Base-by-base conservation (phyloP, 2,888 invertebrate species). In the Anarsia innoxiella region DNA sequence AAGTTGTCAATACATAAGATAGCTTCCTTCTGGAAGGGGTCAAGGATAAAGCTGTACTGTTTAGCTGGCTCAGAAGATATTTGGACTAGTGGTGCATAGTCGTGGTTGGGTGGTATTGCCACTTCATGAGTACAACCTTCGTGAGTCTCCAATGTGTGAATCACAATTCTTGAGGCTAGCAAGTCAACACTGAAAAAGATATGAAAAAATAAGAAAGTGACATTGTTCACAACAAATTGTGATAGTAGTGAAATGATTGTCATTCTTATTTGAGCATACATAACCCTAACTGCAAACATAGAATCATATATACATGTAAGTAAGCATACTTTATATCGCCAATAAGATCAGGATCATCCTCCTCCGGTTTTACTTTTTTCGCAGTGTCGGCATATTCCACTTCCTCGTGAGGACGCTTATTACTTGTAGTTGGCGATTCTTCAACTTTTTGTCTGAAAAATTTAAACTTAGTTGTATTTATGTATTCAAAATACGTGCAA, bases 11-110 rank as follows among this genome's bases (percentile, higher is more conserved):
- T 93, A 68, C 99, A 99, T 34, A 94, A 76, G 46, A 99, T 93
- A 0, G 99, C 97, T 75, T 98, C 96, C 58, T 95, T 96, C 70
- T 99, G 99, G 76, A 99, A 99, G 0, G 98, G 94, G 89, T 99
- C 99, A 41, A 99, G 84, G 37, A 93, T 91, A 62, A 99, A 99
- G 43, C 93, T 91, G 69, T 98, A 99, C 43, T 93, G 93, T 70
- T 97, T 97, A 0, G 95, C 94, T 1, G 98, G 95, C 51, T 91
- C 90, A 0, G 86, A 84, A 2, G 82, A 74, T 1, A 86, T 68
- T 2, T 86, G 85, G 39, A 86, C 71, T 19, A 90, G 77, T 10
- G 86, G 89, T 16, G 88, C 80, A 67, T 94, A 98, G 36, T 92
- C 91, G 48, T 92, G 90, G 46, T 92, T 92, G 0, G 95, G 96